Base-by-base conservation (phyloP, 2,797 vertebrate genomes). In the Meriones psammophilus region DNA sequence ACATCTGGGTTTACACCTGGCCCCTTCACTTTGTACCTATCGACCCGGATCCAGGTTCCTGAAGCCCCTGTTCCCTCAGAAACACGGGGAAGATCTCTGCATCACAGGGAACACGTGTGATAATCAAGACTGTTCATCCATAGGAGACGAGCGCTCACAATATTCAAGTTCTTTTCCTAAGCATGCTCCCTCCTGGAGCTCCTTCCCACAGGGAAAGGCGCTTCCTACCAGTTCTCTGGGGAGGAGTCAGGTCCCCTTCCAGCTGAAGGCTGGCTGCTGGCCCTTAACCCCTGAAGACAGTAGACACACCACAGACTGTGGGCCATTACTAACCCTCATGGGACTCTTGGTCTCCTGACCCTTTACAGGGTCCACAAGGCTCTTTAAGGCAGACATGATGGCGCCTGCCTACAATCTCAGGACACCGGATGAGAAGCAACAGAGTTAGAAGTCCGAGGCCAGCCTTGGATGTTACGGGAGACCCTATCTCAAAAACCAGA, bases 211-310 rank as follows among this genome's bases (percentile, higher is more conserved):
- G 50, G 42, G 26, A 36, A 74, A 50, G 77, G 24, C 17, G 3
- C 0, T 0, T 62, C 42, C 36, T 30, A 39, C 5, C 22, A 5
- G 0, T 24, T 85, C 26, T 77, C 30, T 28, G 26, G 69, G 56
- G 7, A 83, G 17, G 6, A 36, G 13, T 1, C 8, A 26, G 3
- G 14, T 36, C 64, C 30, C 81, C 1, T 0, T 33, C 50, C 18
- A 18, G 20, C 20, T 28, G 28, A 81, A 58, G 42, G n/a, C 56
- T 36, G 71, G 42, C 9, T 0, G 0, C 64, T 28, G 5, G 4
- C 2, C 9, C 60, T 26, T 33, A 46, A 5, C 15, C 39, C 78
- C 84, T 66, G 3, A 79, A 71, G 26, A 36, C 10, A 2, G 28
- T 6, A 5, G 88, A 30, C 22, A 28, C n/a, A 46, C n/a, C 26